Percentiles rank a stretch among this genome's conserved stretches.
phyloP scores from a whole-genome alignment of 1,140 invertebrate species.

The Harpegnathos saltator region DNA sequence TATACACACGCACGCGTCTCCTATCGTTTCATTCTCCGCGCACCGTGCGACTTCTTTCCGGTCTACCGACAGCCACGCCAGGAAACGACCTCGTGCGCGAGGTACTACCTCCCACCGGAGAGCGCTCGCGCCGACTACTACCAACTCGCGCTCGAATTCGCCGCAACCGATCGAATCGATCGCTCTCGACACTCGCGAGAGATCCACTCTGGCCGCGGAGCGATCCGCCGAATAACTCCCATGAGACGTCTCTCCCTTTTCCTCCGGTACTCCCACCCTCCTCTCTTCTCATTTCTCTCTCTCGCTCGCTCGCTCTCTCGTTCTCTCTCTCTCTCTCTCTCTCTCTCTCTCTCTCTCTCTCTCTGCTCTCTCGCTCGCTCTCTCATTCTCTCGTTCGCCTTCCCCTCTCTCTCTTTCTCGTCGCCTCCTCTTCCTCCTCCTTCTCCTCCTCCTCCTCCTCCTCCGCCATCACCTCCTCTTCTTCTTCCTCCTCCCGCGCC shows the following conservation, averaged over 20 bases:
- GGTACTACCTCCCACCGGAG: slow-evolving; percentile 33
- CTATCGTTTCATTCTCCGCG: slow-evolving; percentile 33
- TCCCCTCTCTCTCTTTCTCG: slow-evolving; percentile 67
- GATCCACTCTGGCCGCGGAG: slow-evolving; percentile 77
- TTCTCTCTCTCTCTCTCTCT: slow-evolving; percentile 67
- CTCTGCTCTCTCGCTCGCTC: too few species aligned
- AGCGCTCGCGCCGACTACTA: slow-evolving; percentile 55
- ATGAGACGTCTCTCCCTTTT: slow-evolving; percentile 74
- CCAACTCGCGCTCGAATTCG: slow-evolving; percentile 34
- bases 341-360: slow-evolving; percentile 25
- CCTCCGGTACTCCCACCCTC: slow-evolving; percentile 74
- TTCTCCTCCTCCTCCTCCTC: slow-evolving; percentile 5
- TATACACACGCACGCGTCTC: neutral
- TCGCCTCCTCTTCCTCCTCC: slow-evolving; percentile 31
- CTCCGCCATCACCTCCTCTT: slow-evolving; percentile 26
- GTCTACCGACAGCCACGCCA: slow-evolving; percentile 29
- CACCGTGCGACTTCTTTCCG: slow-evolving; percentile 31
- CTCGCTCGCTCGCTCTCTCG: slow-evolving; percentile 46
- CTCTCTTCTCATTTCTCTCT: slow-evolving; percentile 47
- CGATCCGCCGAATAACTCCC: slow-evolving; percentile 77
- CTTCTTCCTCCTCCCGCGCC: slow-evolving; percentile 5
- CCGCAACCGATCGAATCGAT: slow-evolving; percentile 71
- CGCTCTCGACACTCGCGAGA: slow-evolving; percentile 69
- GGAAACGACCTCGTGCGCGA: slow-evolving; percentile 40
- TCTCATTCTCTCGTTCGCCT: slow-evolving; percentile 67